Evolutionary conservation across 2,797 vertebrate genomes (phyloP), one percentile per base, ranked within the genome.

Genomic region (Hydrocynus forskahlii): DNA sequence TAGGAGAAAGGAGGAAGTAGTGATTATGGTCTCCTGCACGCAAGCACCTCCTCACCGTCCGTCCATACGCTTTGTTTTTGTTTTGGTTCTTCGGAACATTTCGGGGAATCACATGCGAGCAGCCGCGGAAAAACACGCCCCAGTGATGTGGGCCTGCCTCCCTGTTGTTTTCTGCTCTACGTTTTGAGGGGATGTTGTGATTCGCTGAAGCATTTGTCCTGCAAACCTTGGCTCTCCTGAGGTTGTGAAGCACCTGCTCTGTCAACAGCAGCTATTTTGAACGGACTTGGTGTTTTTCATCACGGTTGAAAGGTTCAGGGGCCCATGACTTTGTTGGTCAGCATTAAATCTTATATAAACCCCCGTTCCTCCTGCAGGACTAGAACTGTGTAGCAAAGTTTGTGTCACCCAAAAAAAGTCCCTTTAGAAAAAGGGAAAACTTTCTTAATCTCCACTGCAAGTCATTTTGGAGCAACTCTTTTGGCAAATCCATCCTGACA

Each of bases 41-140:
- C 78, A 50, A 80, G 66, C 73, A 70, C 55, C 55, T 73, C 57
- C 35, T 35, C 35, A 35, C 35, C 35, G 35, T 48, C 60, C n/a
- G 50, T 43, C 40, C 19, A 9, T 10, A 14, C 10, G 54, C 13
- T 64, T 70, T 81, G 81, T 82, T 86, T 79, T 84, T 80, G 76
- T 81, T 85, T 82, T 86, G 19, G 38, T 52, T 25, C 66, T 83
- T 80, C 57, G 7, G 23, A 9, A 4, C 12, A 12, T 38, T 79
- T 79, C 70, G 60, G 48, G 29, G 78, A 81, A 84, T 64, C 19
- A 7, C 21, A 35, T 59, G 35, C 57, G 66, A 72, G 76, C 67
- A 54, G 59, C 50, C 14, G 14, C 78, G 12, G 48, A 64, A 80
- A 79, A 85, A 81, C 78, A 63, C 50, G 55, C 73, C 72, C 72